Evolutionary conservation across 2,113 vertebrate species (phyloP).

Genomic region (Elachura formosa): DNA sequence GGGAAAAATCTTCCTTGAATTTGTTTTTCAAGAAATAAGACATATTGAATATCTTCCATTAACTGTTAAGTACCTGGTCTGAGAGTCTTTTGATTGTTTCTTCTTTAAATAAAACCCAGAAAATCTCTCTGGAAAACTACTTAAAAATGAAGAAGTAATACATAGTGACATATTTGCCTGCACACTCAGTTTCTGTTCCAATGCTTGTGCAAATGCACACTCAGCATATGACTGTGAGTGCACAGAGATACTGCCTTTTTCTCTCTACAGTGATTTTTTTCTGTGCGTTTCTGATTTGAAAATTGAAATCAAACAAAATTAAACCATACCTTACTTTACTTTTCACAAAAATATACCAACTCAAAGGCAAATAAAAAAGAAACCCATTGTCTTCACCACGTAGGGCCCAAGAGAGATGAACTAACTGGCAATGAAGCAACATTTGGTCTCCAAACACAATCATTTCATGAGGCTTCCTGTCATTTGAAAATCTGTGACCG

Average conservation of each 20-base stretch:
- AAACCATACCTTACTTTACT: neutral
- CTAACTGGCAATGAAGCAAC: neutral
- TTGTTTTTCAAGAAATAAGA: conserved; percentile 17
- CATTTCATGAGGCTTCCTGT: neutral
- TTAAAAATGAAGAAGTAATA: neutral
- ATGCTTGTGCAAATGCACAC: neutral
- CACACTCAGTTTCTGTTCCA: neutral
- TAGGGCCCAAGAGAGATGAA: neutral
- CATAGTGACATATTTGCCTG: neutral
- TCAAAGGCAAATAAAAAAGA: neutral
- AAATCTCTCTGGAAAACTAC: neutral
- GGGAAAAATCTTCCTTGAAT: neutral
- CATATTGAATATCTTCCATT: neutral
- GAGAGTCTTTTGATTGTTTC: neutral
- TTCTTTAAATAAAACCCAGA: neutral
- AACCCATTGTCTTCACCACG: neutral
- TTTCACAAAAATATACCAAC: neutral
- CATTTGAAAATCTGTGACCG: neutral
- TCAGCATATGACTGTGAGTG: neutral
- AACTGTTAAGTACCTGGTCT: neutral
- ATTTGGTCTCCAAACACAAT: neutral
- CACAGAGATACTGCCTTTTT: neutral
- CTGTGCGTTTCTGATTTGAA: neutral
- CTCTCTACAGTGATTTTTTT: neutral
- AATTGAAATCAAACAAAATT: neutral